These are phyloP conservation scores for Torymus tubicola DNA, from an alignment of 2,888 invertebrate genomes.

Conservation along the genomic window DNA sequence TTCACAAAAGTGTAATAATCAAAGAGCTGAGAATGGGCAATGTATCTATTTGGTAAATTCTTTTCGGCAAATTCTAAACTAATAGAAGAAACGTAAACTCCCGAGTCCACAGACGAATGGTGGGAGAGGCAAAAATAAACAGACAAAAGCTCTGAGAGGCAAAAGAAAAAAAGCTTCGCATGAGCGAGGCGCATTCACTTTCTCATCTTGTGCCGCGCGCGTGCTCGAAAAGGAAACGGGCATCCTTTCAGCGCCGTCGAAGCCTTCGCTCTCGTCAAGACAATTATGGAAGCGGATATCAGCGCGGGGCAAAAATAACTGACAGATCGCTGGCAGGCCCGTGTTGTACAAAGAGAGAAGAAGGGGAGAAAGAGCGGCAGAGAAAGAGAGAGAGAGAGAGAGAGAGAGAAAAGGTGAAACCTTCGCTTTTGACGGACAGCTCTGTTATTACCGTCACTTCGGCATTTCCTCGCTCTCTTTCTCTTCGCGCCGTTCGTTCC, in stretches of 20 bases:
- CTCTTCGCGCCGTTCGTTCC: slow-evolving; percentile 16
- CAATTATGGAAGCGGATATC: slow-evolving; percentile 62
- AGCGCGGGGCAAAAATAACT: slow-evolving; percentile 64
- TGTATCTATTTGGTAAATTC: no score
- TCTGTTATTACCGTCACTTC: slow-evolving; percentile 70
- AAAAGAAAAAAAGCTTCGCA: slow-evolving; percentile 12
- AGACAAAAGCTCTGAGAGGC: no score
- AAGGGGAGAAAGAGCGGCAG: slow-evolving; percentile 22
- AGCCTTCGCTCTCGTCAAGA: slow-evolving; percentile 52
- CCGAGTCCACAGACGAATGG: no score
- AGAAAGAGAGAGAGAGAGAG: slow-evolving; percentile 43
- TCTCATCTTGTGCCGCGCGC: not conserved
- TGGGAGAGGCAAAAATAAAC: no score
- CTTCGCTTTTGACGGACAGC: slow-evolving; percentile 67
- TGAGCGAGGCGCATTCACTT: slow-evolving; percentile 8
- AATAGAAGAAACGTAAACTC: no score
- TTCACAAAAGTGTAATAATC: no score
- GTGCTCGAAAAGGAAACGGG: slow-evolving; percentile 39
- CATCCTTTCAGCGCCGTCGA: slow-evolving; percentile 45
- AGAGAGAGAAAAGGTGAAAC: slow-evolving; percentile 54
- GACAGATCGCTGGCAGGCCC: slow-evolving; percentile 64
- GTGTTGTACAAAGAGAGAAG: slow-evolving; percentile 58
- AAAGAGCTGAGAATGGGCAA: no score
- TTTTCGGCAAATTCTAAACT: no score
- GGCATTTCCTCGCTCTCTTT: slow-evolving; percentile 43